These are phyloP conservation scores for Steinernema scapterisci DNA, from an alignment of 2,888 invertebrate genomes.

Conservation along the genomic window DNA sequence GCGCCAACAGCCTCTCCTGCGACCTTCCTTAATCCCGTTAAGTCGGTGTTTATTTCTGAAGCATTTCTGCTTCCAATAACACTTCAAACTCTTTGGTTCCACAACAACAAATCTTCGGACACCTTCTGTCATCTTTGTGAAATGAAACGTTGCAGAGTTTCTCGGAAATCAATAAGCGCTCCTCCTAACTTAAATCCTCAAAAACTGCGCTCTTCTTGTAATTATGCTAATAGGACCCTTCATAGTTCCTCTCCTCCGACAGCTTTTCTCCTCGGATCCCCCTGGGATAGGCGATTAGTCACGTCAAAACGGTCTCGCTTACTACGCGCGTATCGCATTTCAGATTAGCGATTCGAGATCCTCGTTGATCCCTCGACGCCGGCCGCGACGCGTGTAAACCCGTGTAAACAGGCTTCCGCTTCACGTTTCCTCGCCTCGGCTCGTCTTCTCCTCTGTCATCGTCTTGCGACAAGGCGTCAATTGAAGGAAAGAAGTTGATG, in stretches of 20 bases:
- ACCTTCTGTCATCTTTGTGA: too few species aligned
- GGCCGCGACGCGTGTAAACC: constrained; percentile 20
- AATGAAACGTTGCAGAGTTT: too few species aligned
- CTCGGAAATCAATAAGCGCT: too few species aligned
- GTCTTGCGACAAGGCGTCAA: background rate
- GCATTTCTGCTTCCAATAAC: too few species aligned
- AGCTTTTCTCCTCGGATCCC: background rate
- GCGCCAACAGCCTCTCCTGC: too few species aligned
- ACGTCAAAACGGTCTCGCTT: background rate
- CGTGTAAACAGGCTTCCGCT: background rate
- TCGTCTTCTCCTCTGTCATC: background rate
- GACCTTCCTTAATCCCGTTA: too few species aligned
- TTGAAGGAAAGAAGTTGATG: too few species aligned
- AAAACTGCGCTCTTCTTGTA: background rate
- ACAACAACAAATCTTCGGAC: too few species aligned
- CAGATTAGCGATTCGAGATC: constrained; percentile 30
- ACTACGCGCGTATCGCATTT: constrained; percentile 26
- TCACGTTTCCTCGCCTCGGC: background rate
- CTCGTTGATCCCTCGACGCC: constrained; percentile 18
- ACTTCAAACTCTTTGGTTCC: too few species aligned
- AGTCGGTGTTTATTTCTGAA: too few species aligned
- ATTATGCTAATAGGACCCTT: background rate
- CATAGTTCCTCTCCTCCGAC: background rate
- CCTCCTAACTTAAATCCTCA: too few species aligned
- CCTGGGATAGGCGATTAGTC: constrained; percentile 13